Conservation (phyloP, 2,113 vertebrate species). For the Fregata magnificens region DNA sequence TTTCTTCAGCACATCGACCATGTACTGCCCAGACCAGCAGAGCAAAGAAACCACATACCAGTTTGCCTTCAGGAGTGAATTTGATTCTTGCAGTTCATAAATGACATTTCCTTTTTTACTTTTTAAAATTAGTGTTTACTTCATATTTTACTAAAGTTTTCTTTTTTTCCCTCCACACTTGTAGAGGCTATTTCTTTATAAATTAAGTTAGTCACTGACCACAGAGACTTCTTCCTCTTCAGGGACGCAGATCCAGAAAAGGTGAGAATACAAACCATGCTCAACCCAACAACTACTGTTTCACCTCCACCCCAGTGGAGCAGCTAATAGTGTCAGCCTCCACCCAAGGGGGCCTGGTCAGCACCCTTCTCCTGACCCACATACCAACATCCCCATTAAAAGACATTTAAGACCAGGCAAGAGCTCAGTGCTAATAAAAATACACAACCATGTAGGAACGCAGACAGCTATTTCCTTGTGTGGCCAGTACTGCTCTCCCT, state of each 20-base stretch:
- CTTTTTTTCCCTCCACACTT: background rate
- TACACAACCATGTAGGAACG: fast-evolving
- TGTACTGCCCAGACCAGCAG: fast-evolving
- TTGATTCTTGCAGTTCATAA: background rate
- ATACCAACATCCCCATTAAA: background rate
- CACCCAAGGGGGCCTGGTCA: background rate
- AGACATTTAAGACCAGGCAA: background rate
- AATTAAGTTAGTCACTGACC: background rate
- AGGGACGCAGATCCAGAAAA: background rate
- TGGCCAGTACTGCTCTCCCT: background rate
- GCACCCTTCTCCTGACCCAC: background rate
- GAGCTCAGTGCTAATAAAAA: background rate
- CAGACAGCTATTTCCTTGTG: background rate
- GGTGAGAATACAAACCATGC: background rate
- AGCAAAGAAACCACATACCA: background rate
- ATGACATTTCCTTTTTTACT: background rate
- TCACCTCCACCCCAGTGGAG: background rate
- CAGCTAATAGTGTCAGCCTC: background rate
- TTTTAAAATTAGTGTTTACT: background rate
- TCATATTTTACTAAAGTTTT: background rate
- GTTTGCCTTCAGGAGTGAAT: background rate
- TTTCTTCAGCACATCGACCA: background rate
- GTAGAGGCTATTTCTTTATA: background rate
- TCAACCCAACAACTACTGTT: background rate
- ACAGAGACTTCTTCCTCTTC: background rate